A percentile compares a stretch with the other conserved stretches of the same genome.
These are phyloP conservation scores for Ceuthmochares aereus DNA, from an alignment of 2,113 vertebrate species.

Conservation along the genomic window DNA sequence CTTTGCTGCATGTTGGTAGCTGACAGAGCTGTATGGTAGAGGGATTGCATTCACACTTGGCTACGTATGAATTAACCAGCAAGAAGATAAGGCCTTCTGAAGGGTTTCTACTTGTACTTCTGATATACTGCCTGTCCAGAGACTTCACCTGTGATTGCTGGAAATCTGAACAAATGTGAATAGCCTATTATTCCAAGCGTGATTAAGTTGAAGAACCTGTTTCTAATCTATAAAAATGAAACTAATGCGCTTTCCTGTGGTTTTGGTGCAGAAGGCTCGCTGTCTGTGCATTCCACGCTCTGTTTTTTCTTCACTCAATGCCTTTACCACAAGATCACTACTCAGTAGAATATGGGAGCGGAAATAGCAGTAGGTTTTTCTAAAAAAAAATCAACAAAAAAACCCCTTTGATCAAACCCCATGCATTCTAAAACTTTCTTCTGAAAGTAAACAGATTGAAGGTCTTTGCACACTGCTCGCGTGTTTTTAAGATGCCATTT, in stretches of 20 bases:
- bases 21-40: neutral
- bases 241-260: conserved; percentile 65
- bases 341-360: conserved; percentile 63
- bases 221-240: conserved; percentile 57
- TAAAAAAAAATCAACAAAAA: neutral
- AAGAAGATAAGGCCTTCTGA: neutral
- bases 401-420: conserved; percentile 7
- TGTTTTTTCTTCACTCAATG: conserved; percentile 75
- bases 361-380: conserved; percentile 63
- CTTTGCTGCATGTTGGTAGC: neutral
- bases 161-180: neutral
- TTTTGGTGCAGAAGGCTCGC: conserved; percentile 46
- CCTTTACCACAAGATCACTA: conserved; percentile 43
- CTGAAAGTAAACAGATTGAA: conserved; percentile 61
- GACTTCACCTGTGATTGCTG: neutral
- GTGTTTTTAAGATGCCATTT: neutral
- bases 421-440: conserved; percentile 30
- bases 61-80: neutral
- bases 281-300: conserved; percentile 65
- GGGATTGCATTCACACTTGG: accelerated
- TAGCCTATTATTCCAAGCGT: neutral
- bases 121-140: neutral
- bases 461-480: neutral
- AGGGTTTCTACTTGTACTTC: neutral
- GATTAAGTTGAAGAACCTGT: conserved; percentile 45